phyloP scores from a whole-genome alignment of 2,113 vertebrate species.

The Mohoua ochrocephala region DNA sequence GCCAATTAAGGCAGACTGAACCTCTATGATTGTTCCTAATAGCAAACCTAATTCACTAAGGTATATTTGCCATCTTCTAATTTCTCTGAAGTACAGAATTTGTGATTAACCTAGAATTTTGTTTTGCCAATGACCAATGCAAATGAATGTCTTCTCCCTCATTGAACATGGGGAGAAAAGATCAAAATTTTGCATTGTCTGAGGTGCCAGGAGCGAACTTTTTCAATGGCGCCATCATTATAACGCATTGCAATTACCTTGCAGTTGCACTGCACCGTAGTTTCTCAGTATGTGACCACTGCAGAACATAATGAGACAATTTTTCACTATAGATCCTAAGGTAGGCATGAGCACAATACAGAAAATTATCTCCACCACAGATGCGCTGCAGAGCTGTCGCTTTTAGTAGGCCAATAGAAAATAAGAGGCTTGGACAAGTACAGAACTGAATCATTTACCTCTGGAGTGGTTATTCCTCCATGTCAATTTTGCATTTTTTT shows the following conservation, averaged over 20 bases:
- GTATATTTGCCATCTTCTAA: neutral
- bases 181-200: neutral
- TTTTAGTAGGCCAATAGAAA: neutral
- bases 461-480: neutral
- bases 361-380: neutral
- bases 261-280: neutral
- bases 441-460: neutral
- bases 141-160: rapidly evolving
- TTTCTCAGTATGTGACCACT: neutral
- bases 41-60: neutral
- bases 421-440: neutral
- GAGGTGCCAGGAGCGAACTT: neutral
- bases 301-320: neutral
- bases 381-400: neutral
- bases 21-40: neutral
- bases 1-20: neutral
- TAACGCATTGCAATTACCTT: neutral
- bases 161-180: neutral
- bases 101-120: neutral
- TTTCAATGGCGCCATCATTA: neutral
- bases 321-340: neutral
- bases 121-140: neutral
- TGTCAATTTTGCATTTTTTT: neutral
- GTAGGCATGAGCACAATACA: neutral
- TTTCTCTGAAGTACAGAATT: neutral